phyloP scores from a whole-genome alignment of 2,888 invertebrate genomes.

The Pristionchus arcanus region DNA sequence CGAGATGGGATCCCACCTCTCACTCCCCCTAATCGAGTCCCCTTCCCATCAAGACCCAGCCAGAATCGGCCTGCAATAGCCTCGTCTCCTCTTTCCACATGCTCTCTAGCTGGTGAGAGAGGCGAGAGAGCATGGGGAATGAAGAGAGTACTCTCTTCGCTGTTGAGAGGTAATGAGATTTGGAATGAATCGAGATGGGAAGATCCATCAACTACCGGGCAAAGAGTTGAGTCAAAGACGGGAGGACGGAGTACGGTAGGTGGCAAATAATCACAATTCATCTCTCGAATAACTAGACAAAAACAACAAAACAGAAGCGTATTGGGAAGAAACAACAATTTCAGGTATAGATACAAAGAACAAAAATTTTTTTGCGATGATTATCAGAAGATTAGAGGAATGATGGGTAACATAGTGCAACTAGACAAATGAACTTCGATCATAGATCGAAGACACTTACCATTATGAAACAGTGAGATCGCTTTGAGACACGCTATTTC shows the following conservation, averaged over 20 bases:
- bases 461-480: conserved; percentile 39
- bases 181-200: conserved; percentile 1
- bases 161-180: conserved; percentile 40
- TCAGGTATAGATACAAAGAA: too few species aligned
- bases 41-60: conserved; percentile 7
- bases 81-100: neutral
- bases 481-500: conserved; percentile 54
- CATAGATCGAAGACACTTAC: neutral
- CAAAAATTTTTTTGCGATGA: neutral
- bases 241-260: conserved; percentile 21
- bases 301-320: too few species aligned
- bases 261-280: neutral
- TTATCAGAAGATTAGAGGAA: too few species aligned
- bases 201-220: neutral
- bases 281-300: too few species aligned
- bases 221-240: neutral
- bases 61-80: neutral
- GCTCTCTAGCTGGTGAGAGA: too few species aligned
- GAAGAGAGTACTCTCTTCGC: neutral
- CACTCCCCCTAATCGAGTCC: conserved; percentile 26
- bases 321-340: too few species aligned
- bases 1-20: conserved; percentile 21
- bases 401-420: too few species aligned
- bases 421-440: too few species aligned
- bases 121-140: too few species aligned